Evolutionary conservation across 2,888 invertebrate species (phyloP), one percentile per base, ranked within the genome.

Genomic region (Deilephila elpenor): DNA sequence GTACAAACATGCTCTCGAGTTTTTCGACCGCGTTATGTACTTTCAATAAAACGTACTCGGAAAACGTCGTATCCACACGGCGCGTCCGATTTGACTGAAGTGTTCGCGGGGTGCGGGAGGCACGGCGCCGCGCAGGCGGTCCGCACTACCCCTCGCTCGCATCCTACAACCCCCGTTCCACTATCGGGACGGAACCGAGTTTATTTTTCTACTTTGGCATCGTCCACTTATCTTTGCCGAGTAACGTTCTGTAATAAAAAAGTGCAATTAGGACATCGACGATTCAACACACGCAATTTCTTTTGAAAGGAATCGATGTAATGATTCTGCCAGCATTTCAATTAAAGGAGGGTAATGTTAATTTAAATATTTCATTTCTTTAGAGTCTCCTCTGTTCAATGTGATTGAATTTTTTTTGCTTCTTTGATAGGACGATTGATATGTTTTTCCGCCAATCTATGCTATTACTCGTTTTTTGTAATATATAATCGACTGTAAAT

Each of bases 181-280:
- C 83, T 82, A 86, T 85, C 80, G 82, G 78, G 79, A 79, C 79
- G 72, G 64, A 37, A 71, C 53, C 76, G 82, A 86, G 82, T 87
- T 84, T 87, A 87, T 89, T 90, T 88, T 89, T 88, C 85, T 86
- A 85, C 86, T 87, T 88, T 86, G 78, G 79, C 83, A 86, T 88
- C 86, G 82, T 78, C 86, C 84, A 86, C 86, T 87, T 88, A 86
- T 88, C 87, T 87, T 78, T 75, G 79, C 81, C 79, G 82, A 80
- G 77, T 82, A 79, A 79, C 79, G 77, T 82, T 80, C 70, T 73
- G 75, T 80, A 81, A 78, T 86, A 83, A 80, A 84, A 84, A 86
- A 84, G 81, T 77, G 84, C 83, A 87, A 85, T 86, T 86, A 85
- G 80, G 56, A 71, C 29, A 70, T 73, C 61, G 62, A 51, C 61